phyloP scores from a whole-genome alignment of 2,888 invertebrate species.

The Linnaemya tessellans region DNA sequence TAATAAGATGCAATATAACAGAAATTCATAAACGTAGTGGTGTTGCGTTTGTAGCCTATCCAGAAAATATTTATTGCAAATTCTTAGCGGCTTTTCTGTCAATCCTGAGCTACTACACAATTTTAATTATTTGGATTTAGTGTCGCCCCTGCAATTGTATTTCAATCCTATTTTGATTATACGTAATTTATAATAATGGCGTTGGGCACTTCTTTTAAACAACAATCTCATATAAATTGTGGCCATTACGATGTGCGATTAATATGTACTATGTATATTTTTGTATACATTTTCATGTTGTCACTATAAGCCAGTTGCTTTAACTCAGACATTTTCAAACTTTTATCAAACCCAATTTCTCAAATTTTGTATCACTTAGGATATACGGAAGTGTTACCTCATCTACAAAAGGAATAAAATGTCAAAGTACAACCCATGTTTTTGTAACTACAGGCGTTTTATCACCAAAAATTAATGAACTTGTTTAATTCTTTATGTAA shows the following conservation, averaged over 20 bases:
- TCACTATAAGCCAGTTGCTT: no score
- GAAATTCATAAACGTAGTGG: not conserved
- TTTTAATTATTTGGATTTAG: slow-evolving; percentile 96
- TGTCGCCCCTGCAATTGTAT: slow-evolving; percentile 98
- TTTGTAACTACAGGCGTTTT: slow-evolving; percentile 49
- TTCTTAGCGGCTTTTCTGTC: slow-evolving; percentile 14
- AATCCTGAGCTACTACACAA: slow-evolving; percentile 87
- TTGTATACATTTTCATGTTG: no score
- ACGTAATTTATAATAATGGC: slow-evolving; percentile 96
- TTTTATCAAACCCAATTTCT: not conserved
- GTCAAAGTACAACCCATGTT: slow-evolving; percentile 46
- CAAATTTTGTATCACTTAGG: slow-evolving; percentile 32
- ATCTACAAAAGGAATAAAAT: slow-evolving; percentile 37
- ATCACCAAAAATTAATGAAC: slow-evolving; percentile 26
- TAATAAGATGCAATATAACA: not conserved
- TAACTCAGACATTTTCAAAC: no score
- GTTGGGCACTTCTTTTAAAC: no score
- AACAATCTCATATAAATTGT: no score
- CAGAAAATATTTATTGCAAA: no score
- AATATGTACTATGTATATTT: no score
- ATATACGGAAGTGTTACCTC: slow-evolving; percentile 61
- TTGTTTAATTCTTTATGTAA: slow-evolving; percentile 50
- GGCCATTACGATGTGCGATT: no score
- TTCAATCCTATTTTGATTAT: slow-evolving; percentile 98
- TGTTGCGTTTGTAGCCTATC: slow-evolving; percentile 11